phyloP scores from a whole-genome alignment of 2,113 vertebrate species.

The Hippocampus barbouri region DNA sequence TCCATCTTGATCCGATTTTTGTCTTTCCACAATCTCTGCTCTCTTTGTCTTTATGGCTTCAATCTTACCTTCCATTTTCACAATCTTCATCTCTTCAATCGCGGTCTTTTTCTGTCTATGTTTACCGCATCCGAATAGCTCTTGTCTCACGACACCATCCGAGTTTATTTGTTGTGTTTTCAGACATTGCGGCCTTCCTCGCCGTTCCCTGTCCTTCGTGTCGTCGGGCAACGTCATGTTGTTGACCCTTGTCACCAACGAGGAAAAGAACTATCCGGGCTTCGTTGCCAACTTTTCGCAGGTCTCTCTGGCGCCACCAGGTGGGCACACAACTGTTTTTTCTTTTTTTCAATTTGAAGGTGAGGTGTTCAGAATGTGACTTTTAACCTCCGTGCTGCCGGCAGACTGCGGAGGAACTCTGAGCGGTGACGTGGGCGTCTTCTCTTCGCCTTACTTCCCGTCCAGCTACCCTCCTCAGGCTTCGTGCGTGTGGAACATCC shows the following conservation, averaged over 20 bases:
- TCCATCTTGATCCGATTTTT: too few relatives aligned
- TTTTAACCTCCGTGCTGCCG: not conserved
- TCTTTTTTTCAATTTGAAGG: not conserved
- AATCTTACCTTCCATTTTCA: too few relatives aligned
- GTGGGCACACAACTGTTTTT: constrained; percentile 31
- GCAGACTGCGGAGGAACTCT: constrained; percentile 81
- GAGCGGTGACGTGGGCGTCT: constrained; percentile 63
- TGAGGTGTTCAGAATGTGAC: not conserved
- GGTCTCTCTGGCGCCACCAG: constrained; percentile 62
- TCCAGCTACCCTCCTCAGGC: constrained; percentile 80
- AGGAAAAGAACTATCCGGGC: constrained; percentile 80
- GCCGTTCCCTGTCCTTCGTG: constrained; percentile 80
- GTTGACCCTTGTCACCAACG: constrained; percentile 78
- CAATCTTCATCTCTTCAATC: too few relatives aligned
- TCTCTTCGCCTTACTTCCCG: constrained; percentile 83
- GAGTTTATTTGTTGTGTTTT: not conserved
- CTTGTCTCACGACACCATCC: too few relatives aligned
- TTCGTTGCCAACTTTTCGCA: constrained; percentile 86
- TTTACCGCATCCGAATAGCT: too few relatives aligned
- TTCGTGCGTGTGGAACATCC: constrained; percentile 81
- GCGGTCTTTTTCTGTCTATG: too few relatives aligned
- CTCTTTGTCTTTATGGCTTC: too few relatives aligned
- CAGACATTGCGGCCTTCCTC: constrained; percentile 85
- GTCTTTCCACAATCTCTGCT: too few relatives aligned
- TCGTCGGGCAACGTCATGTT: constrained; percentile 91